Evolutionary conservation across 2,888 invertebrate species (phyloP), one percentile per base, ranked within the genome.

Genomic region (Drosophila recens): DNA sequence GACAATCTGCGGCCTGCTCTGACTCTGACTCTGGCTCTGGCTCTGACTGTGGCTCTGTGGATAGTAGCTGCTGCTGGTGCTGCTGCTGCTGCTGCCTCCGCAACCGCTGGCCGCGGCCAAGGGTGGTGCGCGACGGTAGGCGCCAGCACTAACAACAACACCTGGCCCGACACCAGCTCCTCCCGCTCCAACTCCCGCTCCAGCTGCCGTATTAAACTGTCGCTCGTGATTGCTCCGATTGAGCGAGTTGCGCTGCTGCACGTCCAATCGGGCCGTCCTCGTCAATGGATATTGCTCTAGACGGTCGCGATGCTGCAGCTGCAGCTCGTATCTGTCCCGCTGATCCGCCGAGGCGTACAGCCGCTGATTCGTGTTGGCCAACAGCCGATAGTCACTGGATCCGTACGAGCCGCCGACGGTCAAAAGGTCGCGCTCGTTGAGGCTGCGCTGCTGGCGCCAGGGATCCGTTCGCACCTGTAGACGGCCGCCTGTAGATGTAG

Each of bases 191-290:
- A 27, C 71, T 73, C 33, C 51, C 4, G 1, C 34, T 10, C 38
- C 75, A 17, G 49, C 10, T 11, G 33, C 69, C 53, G 43, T 67
- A 11, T 51, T 73, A 20, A 90, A 92, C 86, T 91, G 92, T 91
- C 92, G 92, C 67, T 93, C 92, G 90, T 93, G 94, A 93, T 93
- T 93, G 84, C 93, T 93, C 90, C 92, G 92, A 88, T 93, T 93
- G 67, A 92, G 91, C 49, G 89, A 90, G 77, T 92, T 92, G 59
- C 90, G 90, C 76, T 93, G 93, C 71, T 92, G 92, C 53, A 93
- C 92, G 89, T 93, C 93, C 80, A 93, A 83, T 58, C 92, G 91
- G 1, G 91, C 90, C 30, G 91, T 91, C n/a, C 91, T 87, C 46
- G 91, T 90, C 65, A 91, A 65, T 30, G 91, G 90, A 86, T 92